These are phyloP conservation scores for Glossosoma conforme DNA, from an alignment of 1,140 invertebrate species.

Conservation along the genomic window DNA sequence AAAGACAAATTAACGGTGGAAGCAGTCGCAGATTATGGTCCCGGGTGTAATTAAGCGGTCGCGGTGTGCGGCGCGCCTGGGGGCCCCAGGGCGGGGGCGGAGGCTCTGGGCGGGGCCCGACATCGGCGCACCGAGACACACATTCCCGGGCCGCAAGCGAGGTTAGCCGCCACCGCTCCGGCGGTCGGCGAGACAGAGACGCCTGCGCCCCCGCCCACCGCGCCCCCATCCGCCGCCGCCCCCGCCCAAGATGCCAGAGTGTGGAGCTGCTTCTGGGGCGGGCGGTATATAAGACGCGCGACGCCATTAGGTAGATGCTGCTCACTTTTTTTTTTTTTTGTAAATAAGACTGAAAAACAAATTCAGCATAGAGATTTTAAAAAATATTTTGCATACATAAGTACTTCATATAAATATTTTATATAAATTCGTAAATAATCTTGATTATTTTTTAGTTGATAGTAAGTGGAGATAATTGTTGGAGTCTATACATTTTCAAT, in stretches of 20 bases:
- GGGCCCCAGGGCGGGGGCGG: constrained; percentile 5
- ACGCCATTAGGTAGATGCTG: not conserved
- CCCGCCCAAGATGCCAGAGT: constrained; percentile 4
- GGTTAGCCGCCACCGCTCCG: constrained; percentile 29
- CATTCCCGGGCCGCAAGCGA: constrained; percentile 31
- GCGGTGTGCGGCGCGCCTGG: no score
- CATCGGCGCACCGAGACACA: constrained; percentile 32
- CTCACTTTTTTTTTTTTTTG: constrained; percentile 1
- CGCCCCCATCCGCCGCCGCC: constrained; percentile 1
- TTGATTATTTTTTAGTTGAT: not conserved
- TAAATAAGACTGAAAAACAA: constrained; percentile 1
- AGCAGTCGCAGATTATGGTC: no score
- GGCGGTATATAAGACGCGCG: not conserved
- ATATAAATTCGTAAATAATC: not conserved
- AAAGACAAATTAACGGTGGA: no score
- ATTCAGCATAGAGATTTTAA: no score
- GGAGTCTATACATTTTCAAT: no score
- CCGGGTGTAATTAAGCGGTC: no score
- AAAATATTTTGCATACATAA: no score
- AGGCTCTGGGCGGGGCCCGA: constrained; percentile 22
- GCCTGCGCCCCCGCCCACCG: constrained; percentile 3
- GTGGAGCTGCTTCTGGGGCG: not conserved
- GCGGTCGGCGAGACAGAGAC: constrained; percentile 9
- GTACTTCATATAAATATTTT: not conserved
- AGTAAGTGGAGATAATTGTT: not conserved